Evolutionary conservation across 2,113 vertebrate genomes (phyloP).

Genomic region (Gallinago undulata): DNA sequence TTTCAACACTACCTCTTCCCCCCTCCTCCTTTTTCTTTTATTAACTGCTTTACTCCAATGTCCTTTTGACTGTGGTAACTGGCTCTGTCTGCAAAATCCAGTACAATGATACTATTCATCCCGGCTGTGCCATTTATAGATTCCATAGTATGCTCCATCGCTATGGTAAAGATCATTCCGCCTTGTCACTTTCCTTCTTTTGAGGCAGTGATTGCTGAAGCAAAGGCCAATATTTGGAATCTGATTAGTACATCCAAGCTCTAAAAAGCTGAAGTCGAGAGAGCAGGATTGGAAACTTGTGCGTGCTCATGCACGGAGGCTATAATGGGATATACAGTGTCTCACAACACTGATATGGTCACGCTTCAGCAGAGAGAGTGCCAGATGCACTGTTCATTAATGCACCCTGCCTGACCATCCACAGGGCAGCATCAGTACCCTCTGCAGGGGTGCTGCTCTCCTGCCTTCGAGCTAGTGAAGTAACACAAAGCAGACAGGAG

Average conservation of each 20-base stretch:
- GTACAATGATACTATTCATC: constrained; percentile 61
- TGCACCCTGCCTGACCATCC: background rate
- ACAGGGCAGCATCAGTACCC: background rate
- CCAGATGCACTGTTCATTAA: background rate
- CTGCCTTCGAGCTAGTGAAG: background rate
- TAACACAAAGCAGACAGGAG: background rate
- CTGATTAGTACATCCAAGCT: background rate
- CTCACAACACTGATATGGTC: background rate
- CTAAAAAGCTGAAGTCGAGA: background rate
- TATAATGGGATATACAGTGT: background rate
- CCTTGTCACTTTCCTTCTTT: constrained; percentile 50
- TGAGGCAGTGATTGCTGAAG: constrained; percentile 52
- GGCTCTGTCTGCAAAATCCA: constrained; percentile 42
- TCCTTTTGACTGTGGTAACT: constrained; percentile 45
- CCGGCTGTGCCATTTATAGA: constrained; percentile 65
- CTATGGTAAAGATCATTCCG: constrained; percentile 67
- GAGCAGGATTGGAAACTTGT: background rate
- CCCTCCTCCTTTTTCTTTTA: constrained; percentile 35
- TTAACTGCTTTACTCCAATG: constrained; percentile 45
- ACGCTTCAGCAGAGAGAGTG: background rate
- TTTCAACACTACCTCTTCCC: constrained; percentile 14
- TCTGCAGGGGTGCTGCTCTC: constrained; percentile 7
- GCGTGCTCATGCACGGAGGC: fast-evolving
- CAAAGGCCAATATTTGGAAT: constrained; percentile 48
- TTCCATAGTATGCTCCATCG: constrained; percentile 42